These are phyloP conservation scores for Hydrozoanthus tunicans DNA, from an alignment of 64 coral and sea anemone genomes.

Conservation along the genomic window DNA sequence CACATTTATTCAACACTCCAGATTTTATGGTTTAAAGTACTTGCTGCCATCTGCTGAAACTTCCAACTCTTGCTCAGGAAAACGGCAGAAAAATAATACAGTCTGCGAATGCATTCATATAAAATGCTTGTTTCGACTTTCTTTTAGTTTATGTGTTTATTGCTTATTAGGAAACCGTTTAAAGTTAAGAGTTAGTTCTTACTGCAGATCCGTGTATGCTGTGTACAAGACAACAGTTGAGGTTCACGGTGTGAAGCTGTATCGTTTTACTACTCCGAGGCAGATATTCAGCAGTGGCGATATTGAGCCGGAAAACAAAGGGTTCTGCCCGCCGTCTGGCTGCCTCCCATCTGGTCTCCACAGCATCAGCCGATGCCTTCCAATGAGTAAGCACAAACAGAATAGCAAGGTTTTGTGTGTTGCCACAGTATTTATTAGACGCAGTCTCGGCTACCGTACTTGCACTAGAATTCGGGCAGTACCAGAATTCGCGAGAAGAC, in stretches of 20 bases:
- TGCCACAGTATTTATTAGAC: neutral
- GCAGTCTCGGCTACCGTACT: neutral
- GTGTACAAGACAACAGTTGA: conserved; percentile 44
- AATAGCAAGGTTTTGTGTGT: no score
- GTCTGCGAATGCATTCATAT: no score
- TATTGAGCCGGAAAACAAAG: conserved; percentile 30
- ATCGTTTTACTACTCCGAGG: conserved; percentile 23
- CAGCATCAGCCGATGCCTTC: conserved; percentile 26
- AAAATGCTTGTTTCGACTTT: no score
- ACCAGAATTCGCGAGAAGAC: no score
- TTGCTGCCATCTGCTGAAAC: no score
- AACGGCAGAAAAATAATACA: no score
- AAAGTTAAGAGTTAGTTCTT: neutral
- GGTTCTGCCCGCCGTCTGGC: conserved; percentile 36
- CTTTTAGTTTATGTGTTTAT: no score
- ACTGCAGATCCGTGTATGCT: conserved; percentile 25
- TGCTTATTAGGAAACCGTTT: no score
- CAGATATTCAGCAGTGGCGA: conserved; percentile 26
- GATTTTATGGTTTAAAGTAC: no score
- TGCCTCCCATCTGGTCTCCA: conserved; percentile 22
- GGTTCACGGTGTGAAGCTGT: conserved; percentile 39
- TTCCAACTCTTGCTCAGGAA: no score
- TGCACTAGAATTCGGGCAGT: neutral
- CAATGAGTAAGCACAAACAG: conserved; percentile 31
- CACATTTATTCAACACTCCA: no score